These are phyloP conservation scores for Lipotes vexillifer DNA, from an alignment of 2,113 vertebrate species.

Conservation along the genomic window DNA sequence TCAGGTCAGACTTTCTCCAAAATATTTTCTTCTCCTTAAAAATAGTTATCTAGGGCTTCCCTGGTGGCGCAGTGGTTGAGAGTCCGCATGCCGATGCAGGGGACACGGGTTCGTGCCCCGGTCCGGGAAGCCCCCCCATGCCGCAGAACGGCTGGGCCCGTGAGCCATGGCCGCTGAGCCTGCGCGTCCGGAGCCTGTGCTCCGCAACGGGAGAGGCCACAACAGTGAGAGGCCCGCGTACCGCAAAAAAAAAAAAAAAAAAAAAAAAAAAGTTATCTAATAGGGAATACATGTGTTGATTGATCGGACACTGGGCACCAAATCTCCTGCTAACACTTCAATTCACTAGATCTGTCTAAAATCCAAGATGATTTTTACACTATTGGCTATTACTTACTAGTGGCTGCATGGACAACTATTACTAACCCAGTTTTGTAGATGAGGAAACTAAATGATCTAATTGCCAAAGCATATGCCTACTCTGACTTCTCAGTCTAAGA, in stretches of 20 bases:
- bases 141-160: too few species aligned
- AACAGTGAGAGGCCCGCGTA: too few species aligned
- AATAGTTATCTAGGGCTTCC: not conserved
- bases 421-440: not conserved
- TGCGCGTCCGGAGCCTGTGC: too few species aligned
- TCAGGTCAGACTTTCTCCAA: not conserved
- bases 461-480: not conserved
- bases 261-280: not conserved
- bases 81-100: too few species aligned
- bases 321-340: not conserved
- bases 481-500: not conserved
- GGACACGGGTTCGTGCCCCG: too few species aligned
- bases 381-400: not conserved
- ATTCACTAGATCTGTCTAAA: not conserved
- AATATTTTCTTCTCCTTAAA: not conserved
- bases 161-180: too few species aligned
- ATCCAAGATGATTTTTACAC: not conserved
- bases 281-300: not conserved
- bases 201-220: too few species aligned
- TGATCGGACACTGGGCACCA: not conserved
- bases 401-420: too few species aligned
- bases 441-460: not conserved
- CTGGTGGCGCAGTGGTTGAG: too few species aligned
- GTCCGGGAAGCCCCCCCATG: too few species aligned
- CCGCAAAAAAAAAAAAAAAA: too few species aligned